phyloP scores from a whole-genome alignment of 2,113 vertebrate genomes.

The Python bivittatus region DNA sequence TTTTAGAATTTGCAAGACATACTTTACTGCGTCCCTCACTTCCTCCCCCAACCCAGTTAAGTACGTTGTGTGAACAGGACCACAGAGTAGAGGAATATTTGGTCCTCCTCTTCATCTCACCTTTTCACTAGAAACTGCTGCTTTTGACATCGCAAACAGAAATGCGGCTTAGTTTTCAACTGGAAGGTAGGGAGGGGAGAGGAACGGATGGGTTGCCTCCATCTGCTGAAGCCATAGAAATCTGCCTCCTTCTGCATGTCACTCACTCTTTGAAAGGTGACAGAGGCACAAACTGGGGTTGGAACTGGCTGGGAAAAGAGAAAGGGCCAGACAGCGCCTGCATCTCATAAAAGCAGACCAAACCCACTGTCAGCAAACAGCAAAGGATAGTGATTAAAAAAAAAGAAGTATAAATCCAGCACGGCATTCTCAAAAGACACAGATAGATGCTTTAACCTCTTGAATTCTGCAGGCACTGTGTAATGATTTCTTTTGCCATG shows the following conservation, averaged over 20 bases:
- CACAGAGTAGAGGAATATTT: not conserved
- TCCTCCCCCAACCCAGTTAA: not conserved
- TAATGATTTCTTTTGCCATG: slow-evolving; percentile 51
- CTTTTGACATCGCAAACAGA: not conserved
- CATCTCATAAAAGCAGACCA: slow-evolving; percentile 69
- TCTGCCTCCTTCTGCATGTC: slow-evolving; percentile 48
- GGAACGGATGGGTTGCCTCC: slow-evolving; percentile 18
- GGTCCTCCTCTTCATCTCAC: accelerated
- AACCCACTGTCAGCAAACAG: slow-evolving; percentile 64
- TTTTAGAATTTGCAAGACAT: not conserved
- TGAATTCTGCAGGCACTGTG: slow-evolving; percentile 50
- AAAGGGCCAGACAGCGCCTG: slow-evolving; percentile 69
- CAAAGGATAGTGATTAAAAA: slow-evolving; percentile 50
- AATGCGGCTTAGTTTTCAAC: not conserved
- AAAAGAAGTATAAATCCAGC: slow-evolving; percentile 49
- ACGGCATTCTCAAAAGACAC: slow-evolving; percentile 43
- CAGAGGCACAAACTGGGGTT: slow-evolving; percentile 54
- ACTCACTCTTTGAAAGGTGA: slow-evolving; percentile 61
- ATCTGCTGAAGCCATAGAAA: slow-evolving; percentile 67
- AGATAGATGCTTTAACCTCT: slow-evolving; percentile 37
- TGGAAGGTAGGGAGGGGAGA: not conserved
- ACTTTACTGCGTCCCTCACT: not conserved
- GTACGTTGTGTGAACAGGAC: not conserved
- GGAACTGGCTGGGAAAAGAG: slow-evolving; percentile 59
- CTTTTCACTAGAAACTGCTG: slow-evolving; percentile 60